A percentile compares a stretch with the other conserved stretches of the same genome.
These are phyloP conservation scores for Mormyrus iriodes DNA, from an alignment of 2,113 vertebrate species.

Conservation along the genomic window DNA sequence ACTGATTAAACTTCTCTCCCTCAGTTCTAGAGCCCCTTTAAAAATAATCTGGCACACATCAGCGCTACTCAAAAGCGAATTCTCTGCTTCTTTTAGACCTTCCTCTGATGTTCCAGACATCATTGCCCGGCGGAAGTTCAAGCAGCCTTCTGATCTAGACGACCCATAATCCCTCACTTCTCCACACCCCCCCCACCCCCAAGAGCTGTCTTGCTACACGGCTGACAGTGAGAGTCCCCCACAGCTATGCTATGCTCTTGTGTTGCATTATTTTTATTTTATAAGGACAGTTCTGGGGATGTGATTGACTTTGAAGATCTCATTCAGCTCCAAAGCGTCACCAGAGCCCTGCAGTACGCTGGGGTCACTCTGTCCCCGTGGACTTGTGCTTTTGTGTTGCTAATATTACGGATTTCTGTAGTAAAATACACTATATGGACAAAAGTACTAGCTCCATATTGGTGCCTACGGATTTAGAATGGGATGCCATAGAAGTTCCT, in stretches of 20 bases:
- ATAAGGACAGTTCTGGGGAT: background rate
- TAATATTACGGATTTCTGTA: background rate
- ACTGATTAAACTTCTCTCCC: background rate
- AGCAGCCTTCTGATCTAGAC: constrained; percentile 52
- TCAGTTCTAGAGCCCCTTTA: background rate
- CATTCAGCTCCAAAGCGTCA: background rate
- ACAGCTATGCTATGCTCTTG: background rate
- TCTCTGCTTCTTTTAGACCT: constrained; percentile 48
- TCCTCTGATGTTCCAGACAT: constrained; percentile 63
- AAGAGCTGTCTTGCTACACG: no score
- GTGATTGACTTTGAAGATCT: background rate
- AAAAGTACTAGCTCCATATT: background rate
- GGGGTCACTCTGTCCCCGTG: background rate
- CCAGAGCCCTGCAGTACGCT: background rate
- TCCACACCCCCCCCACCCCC: background rate
- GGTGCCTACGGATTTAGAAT: background rate
- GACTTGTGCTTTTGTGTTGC: background rate
- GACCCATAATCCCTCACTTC: constrained; percentile 38
- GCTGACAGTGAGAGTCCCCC: background rate
- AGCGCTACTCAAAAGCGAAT: background rate
- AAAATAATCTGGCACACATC: background rate
- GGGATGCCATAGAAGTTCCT: background rate
- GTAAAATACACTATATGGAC: background rate
- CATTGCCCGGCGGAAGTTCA: constrained; percentile 52
- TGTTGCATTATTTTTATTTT: background rate